Evolutionary conservation across 2,113 vertebrate genomes (phyloP), one percentile per base, ranked within the genome.

Genomic region (Sclerurus mexicanus): DNA sequence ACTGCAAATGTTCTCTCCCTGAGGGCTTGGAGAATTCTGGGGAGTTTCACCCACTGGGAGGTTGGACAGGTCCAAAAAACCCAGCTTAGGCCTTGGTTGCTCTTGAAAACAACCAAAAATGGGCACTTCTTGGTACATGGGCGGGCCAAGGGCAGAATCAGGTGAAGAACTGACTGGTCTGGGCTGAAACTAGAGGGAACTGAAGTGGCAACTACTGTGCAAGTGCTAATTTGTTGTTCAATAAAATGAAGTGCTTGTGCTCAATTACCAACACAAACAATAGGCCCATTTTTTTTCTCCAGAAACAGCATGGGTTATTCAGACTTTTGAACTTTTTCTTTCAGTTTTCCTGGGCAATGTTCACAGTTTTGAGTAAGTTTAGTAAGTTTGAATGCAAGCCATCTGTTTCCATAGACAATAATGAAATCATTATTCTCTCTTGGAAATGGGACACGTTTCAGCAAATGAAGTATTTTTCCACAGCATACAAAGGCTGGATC

Each of bases 401-500:
- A 96, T 91, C 93, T 95, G 87, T 95, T 96, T 96, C 95, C 90
- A 92, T 47, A 94, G 67, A 92, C 96, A 98, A 97, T 96, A 97
- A 96, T 96, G 85, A 96, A 97, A 97, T 97, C 91, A 97, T 97
- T 96, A 87, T 97, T 96, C 94, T 85, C 85, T 90, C 95, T 95
- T 93, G 78, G 95, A 95, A 97, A 96, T 44, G 27, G 92, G 89
- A 97, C 79, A 20, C 49, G 20, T 86, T 78, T 75, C 96, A 92
- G 85, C 67, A 95, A 97, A 94, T 71, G 58, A 83, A 85, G 73
- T 82, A 68, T 92, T 96, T 97, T 96, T 93, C 89, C 91, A 90
- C 21, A 76, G 92, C 33, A 35, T n/a, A 79, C 50, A 89, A 95
- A 96, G 82, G 58, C 60, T 64, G 91, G 64, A 81, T 91, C 44